Conservation (phyloP, 2,888 invertebrate species). For the Leptodirus hochenwartii region DNA sequence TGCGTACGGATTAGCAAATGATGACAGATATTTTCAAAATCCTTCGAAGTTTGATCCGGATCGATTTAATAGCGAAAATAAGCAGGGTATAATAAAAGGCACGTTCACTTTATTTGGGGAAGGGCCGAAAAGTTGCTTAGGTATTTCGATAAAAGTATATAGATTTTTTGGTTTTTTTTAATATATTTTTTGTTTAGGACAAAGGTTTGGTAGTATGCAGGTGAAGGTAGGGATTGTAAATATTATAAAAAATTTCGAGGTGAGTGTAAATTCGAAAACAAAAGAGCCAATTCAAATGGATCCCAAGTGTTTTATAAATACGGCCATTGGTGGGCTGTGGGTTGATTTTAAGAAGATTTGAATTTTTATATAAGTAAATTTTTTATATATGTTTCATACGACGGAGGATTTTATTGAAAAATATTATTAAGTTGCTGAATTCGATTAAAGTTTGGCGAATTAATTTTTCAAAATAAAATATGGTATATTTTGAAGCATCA, state of each 20-base stretch:
- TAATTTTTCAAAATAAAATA: too few relatives aligned
- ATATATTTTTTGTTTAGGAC: constrained; percentile 13
- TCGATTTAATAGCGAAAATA: constrained; percentile 18
- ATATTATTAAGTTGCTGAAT: too few relatives aligned
- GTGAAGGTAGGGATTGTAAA: constrained; percentile 14
- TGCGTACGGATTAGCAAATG: constrained; percentile 17
- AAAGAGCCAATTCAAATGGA: constrained; percentile 14
- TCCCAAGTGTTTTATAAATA: constrained; percentile 11
- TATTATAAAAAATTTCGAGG: constrained; percentile 13
- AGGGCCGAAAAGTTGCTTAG: constrained; percentile 16
- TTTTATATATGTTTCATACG: too few relatives aligned
- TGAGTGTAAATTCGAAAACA: constrained; percentile 15
- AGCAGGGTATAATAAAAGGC: constrained; percentile 14
- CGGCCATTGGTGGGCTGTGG: constrained; percentile 14
- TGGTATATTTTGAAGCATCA: too few relatives aligned
- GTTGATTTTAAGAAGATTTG: constrained; percentile 14
- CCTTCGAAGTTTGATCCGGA: constrained; percentile 23
- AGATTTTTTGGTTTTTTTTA: background rate
- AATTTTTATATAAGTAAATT: constrained; percentile 9
- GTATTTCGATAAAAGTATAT: constrained; percentile 9
- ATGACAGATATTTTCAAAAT: constrained; percentile 19
- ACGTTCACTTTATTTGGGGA: constrained; percentile 16
- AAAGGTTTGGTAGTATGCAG: constrained; percentile 16
- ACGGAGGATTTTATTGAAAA: too few relatives aligned
- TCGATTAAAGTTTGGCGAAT: too few relatives aligned